Percentiles rank a stretch among this genome's conserved stretches.
These are phyloP conservation scores for Lymantria dispar DNA, from an alignment of 2,888 invertebrate genomes.

Conservation along the genomic window DNA sequence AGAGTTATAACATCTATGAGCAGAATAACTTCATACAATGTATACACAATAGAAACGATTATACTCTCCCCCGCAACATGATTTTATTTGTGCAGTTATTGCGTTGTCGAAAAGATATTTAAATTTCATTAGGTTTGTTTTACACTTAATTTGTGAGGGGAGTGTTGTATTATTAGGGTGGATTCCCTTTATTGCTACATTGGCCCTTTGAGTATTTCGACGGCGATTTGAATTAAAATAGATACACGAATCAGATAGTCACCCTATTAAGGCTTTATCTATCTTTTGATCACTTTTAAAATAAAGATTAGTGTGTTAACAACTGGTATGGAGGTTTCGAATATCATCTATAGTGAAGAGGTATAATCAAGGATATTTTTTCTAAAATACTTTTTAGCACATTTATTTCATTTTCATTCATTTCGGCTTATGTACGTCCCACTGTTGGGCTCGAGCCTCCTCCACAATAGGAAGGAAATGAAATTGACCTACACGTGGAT, in stretches of 20 bases:
- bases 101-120: conserved; percentile 78
- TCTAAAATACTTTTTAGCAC: no score
- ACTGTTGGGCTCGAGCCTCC: no score
- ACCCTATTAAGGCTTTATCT: conserved; percentile 56
- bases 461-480: no score
- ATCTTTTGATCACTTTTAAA: conserved; percentile 55
- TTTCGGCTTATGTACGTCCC: no score
- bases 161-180: conserved; percentile 67
- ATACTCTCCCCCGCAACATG: conserved; percentile 75
- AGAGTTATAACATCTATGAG: conserved; percentile 56
- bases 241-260: conserved; percentile 69
- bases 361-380: no score
- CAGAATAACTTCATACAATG: conserved; percentile 62
- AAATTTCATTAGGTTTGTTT: conserved; percentile 83
- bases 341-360: conserved; percentile 21
- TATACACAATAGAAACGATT: conserved; percentile 78
- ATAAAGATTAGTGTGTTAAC: conserved; percentile 53
- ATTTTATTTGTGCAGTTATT: conserved; percentile 82
- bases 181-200: conserved; percentile 64
- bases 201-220: conserved; percentile 65
- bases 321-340: conserved; percentile 37
- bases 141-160: conserved; percentile 82
- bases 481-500: no score
- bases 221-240: conserved; percentile 72
- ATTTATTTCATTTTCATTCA: no score